Conservation (phyloP, 2,797 vertebrate genomes). For the Ptychadena robeensis region DNA sequence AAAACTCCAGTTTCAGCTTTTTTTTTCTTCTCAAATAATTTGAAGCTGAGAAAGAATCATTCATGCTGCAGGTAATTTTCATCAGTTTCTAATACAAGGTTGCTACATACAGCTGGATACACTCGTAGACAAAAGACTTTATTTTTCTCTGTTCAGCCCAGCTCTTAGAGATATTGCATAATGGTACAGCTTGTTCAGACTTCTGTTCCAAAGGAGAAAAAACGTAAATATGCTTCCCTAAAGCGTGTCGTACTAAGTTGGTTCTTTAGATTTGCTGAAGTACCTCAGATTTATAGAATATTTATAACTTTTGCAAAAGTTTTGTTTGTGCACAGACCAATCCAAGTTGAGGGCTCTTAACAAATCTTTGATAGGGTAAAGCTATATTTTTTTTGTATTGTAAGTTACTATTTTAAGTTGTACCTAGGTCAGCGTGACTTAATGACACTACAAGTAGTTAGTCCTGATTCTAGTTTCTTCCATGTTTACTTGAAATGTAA, state of each 20-base stretch:
- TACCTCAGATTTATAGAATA: too few species aligned
- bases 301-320: not conserved
- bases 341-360: not conserved
- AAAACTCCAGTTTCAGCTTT: conserved; percentile 18
- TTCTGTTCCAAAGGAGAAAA: conserved; percentile 10
- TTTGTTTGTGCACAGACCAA: not conserved
- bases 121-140: conserved; percentile 1
- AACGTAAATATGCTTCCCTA: not conserved
- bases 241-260: not conserved
- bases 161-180: conserved; percentile 13
- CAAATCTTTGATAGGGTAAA: too few species aligned
- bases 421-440: too few species aligned
- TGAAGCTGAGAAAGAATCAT: conserved; percentile 34
- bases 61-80: conserved; percentile 41
- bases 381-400: too few species aligned
- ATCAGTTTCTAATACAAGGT: conserved; percentile 35
- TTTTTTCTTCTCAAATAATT: conserved; percentile 32
- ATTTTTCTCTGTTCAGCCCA: conserved; percentile 3
- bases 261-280: not conserved
- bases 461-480: too few species aligned
- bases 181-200: not conserved
- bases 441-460: too few species aligned
- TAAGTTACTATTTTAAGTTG: too few species aligned
- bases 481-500: too few species aligned
- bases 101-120: conserved; percentile 26